Evolutionary conservation across 2,888 invertebrate species (phyloP).

Genomic region (Agrochola litura): DNA sequence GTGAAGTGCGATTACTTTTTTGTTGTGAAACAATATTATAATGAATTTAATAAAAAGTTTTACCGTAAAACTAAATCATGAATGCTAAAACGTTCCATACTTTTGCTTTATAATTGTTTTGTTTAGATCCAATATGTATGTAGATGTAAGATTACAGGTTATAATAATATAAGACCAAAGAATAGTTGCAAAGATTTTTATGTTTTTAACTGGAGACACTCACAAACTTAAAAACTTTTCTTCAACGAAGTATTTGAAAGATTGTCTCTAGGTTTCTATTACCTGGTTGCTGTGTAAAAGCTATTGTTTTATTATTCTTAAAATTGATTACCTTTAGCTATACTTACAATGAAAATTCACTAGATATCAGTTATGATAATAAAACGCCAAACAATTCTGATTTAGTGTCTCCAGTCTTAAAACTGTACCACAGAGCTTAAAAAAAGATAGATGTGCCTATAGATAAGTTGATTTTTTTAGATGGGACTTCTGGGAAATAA

Average conservation of each 20-base stretch:
- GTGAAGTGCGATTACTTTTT: not conserved
- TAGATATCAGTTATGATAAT: conserved; percentile 13
- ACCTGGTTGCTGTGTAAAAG: not conserved
- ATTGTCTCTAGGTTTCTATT: not conserved
- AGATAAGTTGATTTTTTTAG: no score
- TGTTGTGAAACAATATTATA: no score
- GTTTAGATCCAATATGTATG: conserved; percentile 20
- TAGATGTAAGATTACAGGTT: conserved; percentile 45
- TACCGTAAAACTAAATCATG: no score
- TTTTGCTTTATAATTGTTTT: conserved; percentile 11
- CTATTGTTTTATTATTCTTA: conserved; percentile 7
- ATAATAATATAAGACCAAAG: conserved; percentile 54
- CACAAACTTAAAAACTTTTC: not conserved
- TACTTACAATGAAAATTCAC: conserved; percentile 17
- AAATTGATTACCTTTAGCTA: not conserved
- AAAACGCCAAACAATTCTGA: conserved; percentile 35
- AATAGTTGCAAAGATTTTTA: conserved; percentile 42
- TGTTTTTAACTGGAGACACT: conserved; percentile 31
- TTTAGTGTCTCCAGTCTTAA: conserved; percentile 36
- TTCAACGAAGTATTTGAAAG: not conserved
- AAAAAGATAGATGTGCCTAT: conserved; percentile 6
- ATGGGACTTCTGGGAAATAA: no score
- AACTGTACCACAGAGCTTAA: conserved; percentile 31
- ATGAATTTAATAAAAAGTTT: no score
- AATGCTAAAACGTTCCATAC: conserved; percentile 3